These are phyloP conservation scores for Crossaster papposus DNA, from an alignment of 53 echinoderm and acorn worm genomes.

Conservation along the genomic window DNA sequence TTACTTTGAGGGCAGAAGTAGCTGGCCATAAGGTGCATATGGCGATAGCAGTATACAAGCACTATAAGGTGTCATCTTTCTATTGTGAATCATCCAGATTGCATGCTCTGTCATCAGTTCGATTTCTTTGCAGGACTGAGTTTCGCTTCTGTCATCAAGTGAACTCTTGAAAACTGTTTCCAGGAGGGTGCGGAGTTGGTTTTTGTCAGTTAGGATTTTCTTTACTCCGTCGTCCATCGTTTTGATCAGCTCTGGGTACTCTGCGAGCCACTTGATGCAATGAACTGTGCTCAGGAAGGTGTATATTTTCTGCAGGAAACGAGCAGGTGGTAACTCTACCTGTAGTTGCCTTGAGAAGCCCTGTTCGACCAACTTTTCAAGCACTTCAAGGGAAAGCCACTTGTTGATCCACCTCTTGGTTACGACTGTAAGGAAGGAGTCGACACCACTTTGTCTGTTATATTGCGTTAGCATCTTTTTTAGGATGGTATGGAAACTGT, in stretches of 20 bases:
- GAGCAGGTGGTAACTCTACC: not conserved
- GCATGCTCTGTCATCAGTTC: not conserved
- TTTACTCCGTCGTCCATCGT: not conserved
- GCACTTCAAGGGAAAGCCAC: slow-evolving; percentile 21
- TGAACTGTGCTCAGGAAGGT: slow-evolving; percentile 22
- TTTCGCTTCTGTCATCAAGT: not conserved
- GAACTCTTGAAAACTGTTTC: not conserved
- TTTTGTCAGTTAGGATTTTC: not conserved
- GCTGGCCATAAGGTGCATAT: slow-evolving; percentile 8
- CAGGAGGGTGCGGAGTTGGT: not conserved
- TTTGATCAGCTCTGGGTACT: not conserved
- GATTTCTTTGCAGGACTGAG: not conserved
- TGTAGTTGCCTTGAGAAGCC: not conserved
- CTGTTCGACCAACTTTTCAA: not conserved
- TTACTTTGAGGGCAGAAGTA: slow-evolving; percentile 20
- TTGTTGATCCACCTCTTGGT: slow-evolving; percentile 18
- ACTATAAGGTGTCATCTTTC: not conserved
- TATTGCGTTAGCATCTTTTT: slow-evolving; percentile 30
- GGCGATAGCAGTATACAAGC: slow-evolving; percentile 21
- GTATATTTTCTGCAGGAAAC: not conserved
- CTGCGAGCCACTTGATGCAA: slow-evolving; percentile 4
- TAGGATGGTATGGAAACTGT: slow-evolving; percentile 2
- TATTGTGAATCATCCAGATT: not conserved
- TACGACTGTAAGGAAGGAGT: slow-evolving; percentile 7
- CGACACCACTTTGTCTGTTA: slow-evolving; percentile 3